phyloP scores from a whole-genome alignment of 2,113 vertebrate genomes.

The Arizona elegans region DNA sequence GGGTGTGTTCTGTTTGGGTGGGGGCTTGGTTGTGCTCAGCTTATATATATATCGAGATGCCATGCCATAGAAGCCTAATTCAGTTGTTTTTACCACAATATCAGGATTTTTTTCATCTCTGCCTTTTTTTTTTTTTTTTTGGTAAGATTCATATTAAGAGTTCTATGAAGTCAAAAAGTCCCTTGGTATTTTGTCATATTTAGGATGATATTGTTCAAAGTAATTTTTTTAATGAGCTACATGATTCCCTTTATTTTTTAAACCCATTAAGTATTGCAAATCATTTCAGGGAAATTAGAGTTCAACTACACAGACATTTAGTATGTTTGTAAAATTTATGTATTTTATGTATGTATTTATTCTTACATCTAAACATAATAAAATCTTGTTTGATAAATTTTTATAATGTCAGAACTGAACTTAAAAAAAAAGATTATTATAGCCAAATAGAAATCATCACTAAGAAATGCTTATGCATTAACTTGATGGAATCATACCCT shows the following conservation, averaged over 20 bases:
- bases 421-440: not conserved
- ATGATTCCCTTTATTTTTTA: not conserved
- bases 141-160: not conserved
- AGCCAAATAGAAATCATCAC: not conserved
- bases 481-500: constrained; percentile 19
- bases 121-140: not conserved
- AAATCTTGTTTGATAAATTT: not conserved
- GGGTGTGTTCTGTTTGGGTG: too few relatives aligned
- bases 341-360: not conserved
- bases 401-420: not conserved
- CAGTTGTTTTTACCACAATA: not conserved
- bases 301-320: not conserved
- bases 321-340: not conserved
- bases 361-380: not conserved
- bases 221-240: not conserved
- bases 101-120: not conserved
- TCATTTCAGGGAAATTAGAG: not conserved
- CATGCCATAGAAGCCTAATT: not conserved
- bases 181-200: not conserved
- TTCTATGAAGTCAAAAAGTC: not conserved
- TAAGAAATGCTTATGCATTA: constrained; percentile 29
- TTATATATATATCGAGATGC: not conserved
- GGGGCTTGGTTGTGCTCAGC: too few relatives aligned
- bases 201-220: not conserved
- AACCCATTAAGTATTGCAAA: not conserved